Base-by-base conservation (phyloP, 2,113 vertebrate species). In the Falco punctatus region DNA sequence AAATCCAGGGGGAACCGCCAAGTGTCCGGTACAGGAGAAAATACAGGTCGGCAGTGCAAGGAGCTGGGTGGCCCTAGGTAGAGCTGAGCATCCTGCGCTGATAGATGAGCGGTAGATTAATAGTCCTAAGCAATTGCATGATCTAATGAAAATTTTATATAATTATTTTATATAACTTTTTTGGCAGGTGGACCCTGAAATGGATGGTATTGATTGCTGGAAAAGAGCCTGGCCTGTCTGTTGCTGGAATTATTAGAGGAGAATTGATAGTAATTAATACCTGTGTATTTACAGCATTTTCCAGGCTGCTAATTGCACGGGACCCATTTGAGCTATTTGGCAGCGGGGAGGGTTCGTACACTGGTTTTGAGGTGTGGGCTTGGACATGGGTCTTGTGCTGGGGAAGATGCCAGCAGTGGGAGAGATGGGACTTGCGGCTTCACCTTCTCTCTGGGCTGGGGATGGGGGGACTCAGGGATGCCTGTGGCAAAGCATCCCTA, bases 91-190 rank as follows among this genome's bases (percentile, higher is more conserved):
- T 91, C 90, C 78, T 33, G 27, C 8, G 10, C 85, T 94, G 95
- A 89, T 95, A 87, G 91, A 95, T 93, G 94, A 95, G 82, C 12
- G 11, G 91, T 92, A 95, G 95, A 97, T 98, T 97, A 97, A 97
- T 97, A 95, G 97, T 92, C 92, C 92, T 92, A 92, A 97, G 93
- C 88, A 87, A 96, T 95, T 96, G 96, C 90, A 96, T 96, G 96
- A 96, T 95, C 96, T 97, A 97, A 97, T 97, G 94, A 96, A 97
- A 97, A 95, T 94, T 97, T 96, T 95, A 93, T 92, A 94, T 95
- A 94, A 97, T 98, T 97, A 96, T 97, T 97, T 98, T 96, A 96
- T 94, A 95, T 92, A 96, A 96, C 92, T 96, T 97, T 98, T 98
- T 97, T 98, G 97, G 97, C 97, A 97, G 96, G 92, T 96, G 59